A percentile compares a stretch with the other conserved stretches of the same genome.
Conservation (phyloP, 2,797 vertebrate genomes). For the Coreius guichenoti region DNA sequence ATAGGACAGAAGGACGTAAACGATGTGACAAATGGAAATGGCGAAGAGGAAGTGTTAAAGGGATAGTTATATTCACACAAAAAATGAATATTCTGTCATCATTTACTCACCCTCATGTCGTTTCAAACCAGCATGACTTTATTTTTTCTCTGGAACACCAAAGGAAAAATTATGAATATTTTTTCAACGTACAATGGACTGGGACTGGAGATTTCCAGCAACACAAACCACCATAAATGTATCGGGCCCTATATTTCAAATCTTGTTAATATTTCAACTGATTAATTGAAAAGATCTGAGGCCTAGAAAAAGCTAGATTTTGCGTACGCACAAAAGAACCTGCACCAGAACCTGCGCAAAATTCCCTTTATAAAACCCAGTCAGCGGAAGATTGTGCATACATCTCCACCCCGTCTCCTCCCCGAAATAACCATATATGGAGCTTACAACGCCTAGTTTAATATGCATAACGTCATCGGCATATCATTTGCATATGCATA, state of each 20-base stretch:
- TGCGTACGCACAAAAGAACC: too few species aligned
- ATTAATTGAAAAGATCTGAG: not conserved
- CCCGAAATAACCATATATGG: too few species aligned
- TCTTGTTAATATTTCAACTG: not conserved
- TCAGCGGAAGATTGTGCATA: too few species aligned
- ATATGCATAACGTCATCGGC: too few species aligned
- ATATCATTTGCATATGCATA: too few species aligned
- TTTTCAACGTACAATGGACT: not conserved
- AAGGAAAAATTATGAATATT: too few species aligned
- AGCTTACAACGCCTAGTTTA: too few species aligned
- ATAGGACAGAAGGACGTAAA: conserved; percentile 57
- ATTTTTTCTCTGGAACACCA: not conserved
- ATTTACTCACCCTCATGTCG: not conserved
- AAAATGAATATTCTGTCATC: not conserved
- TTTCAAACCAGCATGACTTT: not conserved
- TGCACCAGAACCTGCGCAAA: too few species aligned
- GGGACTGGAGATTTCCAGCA: not conserved
- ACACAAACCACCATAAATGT: not conserved
- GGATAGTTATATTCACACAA: not conserved
- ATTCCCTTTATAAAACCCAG: too few species aligned
- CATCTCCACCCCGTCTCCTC: too few species aligned
- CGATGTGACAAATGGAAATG: conserved; percentile 55
- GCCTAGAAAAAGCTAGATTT: too few species aligned
- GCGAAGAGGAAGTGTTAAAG: conserved; percentile 18
- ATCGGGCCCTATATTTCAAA: not conserved